Conservation (phyloP, 2,888 invertebrate genomes). For the Tachina fera region DNA sequence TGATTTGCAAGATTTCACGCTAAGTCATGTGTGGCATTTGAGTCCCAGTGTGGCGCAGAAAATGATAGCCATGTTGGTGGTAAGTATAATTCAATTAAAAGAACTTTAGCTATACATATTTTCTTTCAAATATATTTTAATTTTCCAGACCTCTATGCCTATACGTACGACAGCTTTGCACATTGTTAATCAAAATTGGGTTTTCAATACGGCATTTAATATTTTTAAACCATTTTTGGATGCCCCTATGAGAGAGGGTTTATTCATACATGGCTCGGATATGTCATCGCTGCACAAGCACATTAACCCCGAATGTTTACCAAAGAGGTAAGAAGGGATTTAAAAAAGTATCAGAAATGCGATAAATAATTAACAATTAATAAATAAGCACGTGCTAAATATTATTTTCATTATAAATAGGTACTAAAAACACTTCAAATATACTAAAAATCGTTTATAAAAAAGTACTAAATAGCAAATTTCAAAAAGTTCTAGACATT, state of each 20-base stretch:
- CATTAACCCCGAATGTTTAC: constrained; percentile 88
- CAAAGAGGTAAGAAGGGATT: constrained; percentile 83
- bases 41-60: constrained; percentile 88
- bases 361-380: no score
- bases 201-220: constrained; percentile 90
- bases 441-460: no score
- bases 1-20: constrained; percentile 88
- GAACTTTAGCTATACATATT: not conserved
- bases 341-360: not conserved
- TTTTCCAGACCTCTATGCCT: constrained; percentile 88
- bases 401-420: no score
- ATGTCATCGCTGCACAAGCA: constrained; percentile 89
- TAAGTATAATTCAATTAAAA: constrained; percentile 82
- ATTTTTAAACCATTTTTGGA: constrained; percentile 91
- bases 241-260: constrained; percentile 86
- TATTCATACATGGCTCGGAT: constrained; percentile 87
- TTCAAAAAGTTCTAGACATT: no score
- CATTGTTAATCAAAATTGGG: constrained; percentile 91
- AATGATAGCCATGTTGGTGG: constrained; percentile 88
- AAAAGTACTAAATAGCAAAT: no score
- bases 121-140: constrained; percentile 64
- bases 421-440: no score
- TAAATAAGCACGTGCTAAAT: no score
- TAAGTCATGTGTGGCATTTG: constrained; percentile 89
- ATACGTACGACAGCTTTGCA: constrained; percentile 89